Conservation (phyloP, 2,888 invertebrate species). For the Orthonevra nobilis region DNA sequence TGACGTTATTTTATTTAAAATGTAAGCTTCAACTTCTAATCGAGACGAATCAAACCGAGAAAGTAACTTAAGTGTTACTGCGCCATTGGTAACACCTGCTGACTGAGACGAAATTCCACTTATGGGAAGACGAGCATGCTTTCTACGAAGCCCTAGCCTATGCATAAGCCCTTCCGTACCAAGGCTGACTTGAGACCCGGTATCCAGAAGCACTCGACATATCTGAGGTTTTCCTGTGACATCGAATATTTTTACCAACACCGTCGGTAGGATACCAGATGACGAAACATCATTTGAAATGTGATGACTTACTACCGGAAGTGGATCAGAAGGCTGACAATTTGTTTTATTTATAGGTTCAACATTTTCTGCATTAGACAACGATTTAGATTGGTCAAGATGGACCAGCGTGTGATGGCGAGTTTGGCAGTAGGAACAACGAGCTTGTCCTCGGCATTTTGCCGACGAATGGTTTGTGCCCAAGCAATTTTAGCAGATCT, state of each 20-base stretch:
- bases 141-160: too few relatives aligned
- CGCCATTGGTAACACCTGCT: too few relatives aligned
- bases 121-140: too few relatives aligned
- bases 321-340: not conserved
- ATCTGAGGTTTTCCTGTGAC: not conserved
- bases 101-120: too few relatives aligned
- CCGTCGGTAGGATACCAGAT: constrained; percentile 11
- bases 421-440: not conserved
- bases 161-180: not conserved
- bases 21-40: not conserved
- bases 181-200: not conserved
- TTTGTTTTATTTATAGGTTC: not conserved
- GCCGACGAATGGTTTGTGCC: constrained; percentile 5
- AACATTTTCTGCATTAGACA: not conserved
- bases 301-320: not conserved
- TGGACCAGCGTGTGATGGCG: constrained; percentile 5
- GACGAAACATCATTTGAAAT: not conserved
- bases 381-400: not conserved
- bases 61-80: too few relatives aligned
- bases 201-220: constrained; percentile 6
- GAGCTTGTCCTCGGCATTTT: not conserved
- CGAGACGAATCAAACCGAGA: too few relatives aligned
- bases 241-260: constrained; percentile 4
- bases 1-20: constrained; percentile 3
- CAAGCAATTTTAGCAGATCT: constrained; percentile 8